phyloP scores from a whole-genome alignment of 2,797 vertebrate species.

The Lithobates sylvaticus region DNA sequence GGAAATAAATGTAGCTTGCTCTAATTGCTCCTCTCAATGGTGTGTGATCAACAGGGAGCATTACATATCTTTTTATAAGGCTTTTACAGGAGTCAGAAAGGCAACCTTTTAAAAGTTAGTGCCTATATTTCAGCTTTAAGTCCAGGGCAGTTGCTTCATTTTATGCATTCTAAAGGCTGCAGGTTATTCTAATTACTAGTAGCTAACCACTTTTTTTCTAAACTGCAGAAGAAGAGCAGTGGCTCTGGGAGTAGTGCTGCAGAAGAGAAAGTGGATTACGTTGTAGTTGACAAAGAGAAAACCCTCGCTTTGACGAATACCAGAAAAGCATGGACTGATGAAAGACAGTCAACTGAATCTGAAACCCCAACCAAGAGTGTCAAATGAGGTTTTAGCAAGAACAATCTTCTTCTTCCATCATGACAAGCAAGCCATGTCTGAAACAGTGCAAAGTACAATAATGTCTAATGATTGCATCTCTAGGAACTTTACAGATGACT shows the following conservation, averaged over 20 bases:
- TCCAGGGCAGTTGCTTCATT: no score
- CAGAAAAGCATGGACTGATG: constrained; percentile 95
- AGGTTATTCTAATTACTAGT: no score
- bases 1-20: no score
- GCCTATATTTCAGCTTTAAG: no score
- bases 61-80: no score
- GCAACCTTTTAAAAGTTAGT: no score
- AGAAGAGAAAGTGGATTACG: constrained; percentile 96
- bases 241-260: constrained; percentile 88
- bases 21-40: no score
- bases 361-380: constrained; percentile 88
- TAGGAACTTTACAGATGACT: constrained; percentile 61
- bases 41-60: no score
- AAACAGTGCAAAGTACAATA: not conserved
- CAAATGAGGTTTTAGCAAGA: constrained; percentile 80
- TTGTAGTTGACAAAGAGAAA: constrained; percentile 96
- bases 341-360: constrained; percentile 93
- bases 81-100: no score
- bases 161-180: no score
- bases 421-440: constrained; percentile 3
- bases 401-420: constrained; percentile 13
- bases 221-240: constrained; percentile 89
- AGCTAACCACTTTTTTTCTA: not conserved
- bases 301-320: constrained; percentile 96
- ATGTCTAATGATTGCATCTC: constrained; percentile 22